phyloP scores from a whole-genome alignment of 1,140 invertebrate species.

The Cydia fagiglandana region DNA sequence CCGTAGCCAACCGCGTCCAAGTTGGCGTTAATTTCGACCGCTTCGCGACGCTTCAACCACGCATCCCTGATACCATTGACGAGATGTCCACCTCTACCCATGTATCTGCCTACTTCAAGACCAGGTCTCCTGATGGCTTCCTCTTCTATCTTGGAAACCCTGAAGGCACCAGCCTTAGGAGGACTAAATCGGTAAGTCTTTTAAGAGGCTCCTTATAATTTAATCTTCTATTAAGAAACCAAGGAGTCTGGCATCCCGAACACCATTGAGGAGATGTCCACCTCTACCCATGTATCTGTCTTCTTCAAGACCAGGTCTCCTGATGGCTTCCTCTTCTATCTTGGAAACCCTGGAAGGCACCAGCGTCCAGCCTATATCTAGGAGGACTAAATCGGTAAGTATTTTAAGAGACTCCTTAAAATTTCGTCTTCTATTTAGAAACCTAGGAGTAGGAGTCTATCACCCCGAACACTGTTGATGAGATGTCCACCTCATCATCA shows the following conservation, averaged over 20 bases:
- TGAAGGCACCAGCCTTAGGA: conserved; percentile 83
- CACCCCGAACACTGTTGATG: conserved; percentile 89
- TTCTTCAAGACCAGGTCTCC: conserved; percentile 91
- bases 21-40: conserved; percentile 91
- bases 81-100: conserved; percentile 91
- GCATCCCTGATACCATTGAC: conserved; percentile 90
- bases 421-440: conserved; percentile 70
- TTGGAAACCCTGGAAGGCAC: conserved; percentile 88
- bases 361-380: too few relatives aligned
- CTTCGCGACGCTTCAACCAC: conserved; percentile 90
- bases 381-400: conserved; percentile 83
- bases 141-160: conserved; percentile 95
- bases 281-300: conserved; percentile 91
- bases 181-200: conserved; percentile 82
- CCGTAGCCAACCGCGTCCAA: conserved; percentile 65
- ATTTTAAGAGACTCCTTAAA: neutral
- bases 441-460: conserved; percentile 86
- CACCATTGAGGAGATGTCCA: conserved; percentile 86
- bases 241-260: conserved; percentile 92
- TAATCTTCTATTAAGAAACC: conserved; percentile 79
- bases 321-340: conserved; percentile 91
- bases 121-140: conserved; percentile 89
- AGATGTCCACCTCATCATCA: conserved; percentile 88
- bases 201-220: neutral
- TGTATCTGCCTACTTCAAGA: conserved; percentile 92